phyloP scores from a whole-genome alignment of 2,797 vertebrate genomes.

The Falco rusticolus region DNA sequence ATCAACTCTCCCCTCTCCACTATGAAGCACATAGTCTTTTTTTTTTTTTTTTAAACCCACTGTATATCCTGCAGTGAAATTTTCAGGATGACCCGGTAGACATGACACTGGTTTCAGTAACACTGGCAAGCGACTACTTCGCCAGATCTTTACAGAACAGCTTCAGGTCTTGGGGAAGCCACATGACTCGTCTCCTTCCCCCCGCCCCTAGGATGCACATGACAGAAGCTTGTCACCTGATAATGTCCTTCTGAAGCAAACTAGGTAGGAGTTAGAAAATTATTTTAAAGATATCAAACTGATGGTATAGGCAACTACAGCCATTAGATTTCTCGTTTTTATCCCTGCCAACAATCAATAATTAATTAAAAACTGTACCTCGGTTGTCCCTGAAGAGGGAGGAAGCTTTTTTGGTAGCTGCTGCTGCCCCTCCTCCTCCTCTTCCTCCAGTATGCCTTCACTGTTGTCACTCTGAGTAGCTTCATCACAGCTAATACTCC shows the following conservation, averaged over 20 bases:
- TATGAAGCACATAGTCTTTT: not conserved
- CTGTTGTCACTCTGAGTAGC: conserved; percentile 84
- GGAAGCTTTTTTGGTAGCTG: conserved; percentile 69
- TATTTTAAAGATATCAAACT: conserved; percentile 39
- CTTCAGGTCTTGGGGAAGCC: not conserved
- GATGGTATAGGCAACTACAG: conserved; percentile 1
- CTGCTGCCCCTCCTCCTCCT: conserved; percentile 84
- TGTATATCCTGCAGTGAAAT: not conserved
- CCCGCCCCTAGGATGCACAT: not conserved
- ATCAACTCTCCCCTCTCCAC: not conserved
- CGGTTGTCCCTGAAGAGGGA: conserved; percentile 75
- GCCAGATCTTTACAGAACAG: not conserved
- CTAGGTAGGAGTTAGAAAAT: not conserved
- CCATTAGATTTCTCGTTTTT: conserved; percentile 29
- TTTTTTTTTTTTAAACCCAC: not conserved
- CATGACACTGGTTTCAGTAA: not conserved
- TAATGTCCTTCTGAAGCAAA: not conserved
- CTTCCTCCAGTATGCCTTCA: conserved; percentile 84
- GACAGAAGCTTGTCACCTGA: not conserved
- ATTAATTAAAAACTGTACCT: conserved; percentile 79
- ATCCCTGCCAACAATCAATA: conserved; percentile 44
- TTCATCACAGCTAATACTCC: conserved; percentile 88
- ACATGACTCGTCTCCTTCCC: not conserved
- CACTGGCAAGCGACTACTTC: too few relatives aligned
- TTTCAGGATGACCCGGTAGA: not conserved